Evolutionary conservation across 2,113 vertebrate species (phyloP).

Genomic region (Microcebus lehilahytsara): DNA sequence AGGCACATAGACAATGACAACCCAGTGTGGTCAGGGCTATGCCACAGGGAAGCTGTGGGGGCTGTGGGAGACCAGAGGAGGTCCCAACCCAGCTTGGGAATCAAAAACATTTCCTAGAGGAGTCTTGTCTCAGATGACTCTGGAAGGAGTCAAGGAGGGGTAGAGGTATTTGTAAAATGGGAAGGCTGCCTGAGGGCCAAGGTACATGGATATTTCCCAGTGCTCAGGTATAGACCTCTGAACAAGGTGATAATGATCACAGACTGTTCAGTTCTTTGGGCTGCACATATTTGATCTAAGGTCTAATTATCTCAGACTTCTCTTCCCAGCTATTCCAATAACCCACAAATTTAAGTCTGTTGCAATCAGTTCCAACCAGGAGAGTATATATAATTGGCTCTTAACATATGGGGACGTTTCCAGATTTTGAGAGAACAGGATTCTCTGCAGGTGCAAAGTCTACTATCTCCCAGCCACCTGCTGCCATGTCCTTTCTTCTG

Average conservation of each 20-base stretch:
- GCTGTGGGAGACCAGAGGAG: neutral
- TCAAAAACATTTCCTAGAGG: neutral
- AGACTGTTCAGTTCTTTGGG: slow-evolving; percentile 14
- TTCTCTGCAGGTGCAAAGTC: slow-evolving; percentile 1
- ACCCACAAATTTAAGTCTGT: slow-evolving; percentile 36
- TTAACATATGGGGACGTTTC: neutral
- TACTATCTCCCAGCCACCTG: neutral
- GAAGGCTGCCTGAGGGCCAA: neutral
- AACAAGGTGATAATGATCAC: neutral
- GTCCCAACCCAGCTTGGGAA: neutral
- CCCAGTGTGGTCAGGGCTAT: neutral
- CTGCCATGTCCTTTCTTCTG: neutral
- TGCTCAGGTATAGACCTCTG: neutral
- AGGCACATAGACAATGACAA: neutral
- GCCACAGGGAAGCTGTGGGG: neutral
- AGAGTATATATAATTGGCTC: slow-evolving; percentile 42
- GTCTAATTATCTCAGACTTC: slow-evolving; percentile 4
- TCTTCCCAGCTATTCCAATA: slow-evolving; percentile 13
- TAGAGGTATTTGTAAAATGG: neutral
- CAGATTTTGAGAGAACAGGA: slow-evolving; percentile 45
- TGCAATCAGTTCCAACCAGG: slow-evolving; percentile 40
- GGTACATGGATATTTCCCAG: neutral
- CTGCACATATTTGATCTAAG: neutral
- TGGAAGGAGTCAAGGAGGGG: neutral
- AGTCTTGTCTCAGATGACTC: neutral